These are phyloP conservation scores for Larimichthys polyactis DNA, from an alignment of 2,113 vertebrate species.

Conservation along the genomic window DNA sequence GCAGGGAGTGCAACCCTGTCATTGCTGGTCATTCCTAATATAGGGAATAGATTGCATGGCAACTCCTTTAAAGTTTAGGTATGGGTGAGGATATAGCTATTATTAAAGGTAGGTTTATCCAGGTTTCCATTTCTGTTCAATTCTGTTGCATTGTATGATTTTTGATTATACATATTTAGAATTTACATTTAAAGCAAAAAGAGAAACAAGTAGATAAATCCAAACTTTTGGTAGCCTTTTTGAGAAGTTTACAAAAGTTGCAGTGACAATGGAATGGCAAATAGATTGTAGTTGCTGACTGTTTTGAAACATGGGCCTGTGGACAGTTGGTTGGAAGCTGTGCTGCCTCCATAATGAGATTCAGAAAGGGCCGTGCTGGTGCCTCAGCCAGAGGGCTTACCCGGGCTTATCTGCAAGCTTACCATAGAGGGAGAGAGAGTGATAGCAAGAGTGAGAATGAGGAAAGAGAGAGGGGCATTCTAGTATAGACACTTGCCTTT, in stretches of 20 bases:
- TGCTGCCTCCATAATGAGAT: slow-evolving; percentile 70
- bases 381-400: slow-evolving; percentile 74
- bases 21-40: not conserved
- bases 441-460: not conserved
- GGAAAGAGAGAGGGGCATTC: slow-evolving; percentile 2
- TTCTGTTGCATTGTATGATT: not conserved
- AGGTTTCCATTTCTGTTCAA: not conserved
- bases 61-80: not conserved
- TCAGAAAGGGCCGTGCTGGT: slow-evolving; percentile 59
- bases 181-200: not conserved
- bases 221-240: not conserved
- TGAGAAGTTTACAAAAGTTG: slow-evolving; percentile 1
- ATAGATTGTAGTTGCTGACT: slow-evolving; percentile 9
- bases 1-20: not conserved
- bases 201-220: not conserved
- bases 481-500: slow-evolving; percentile 27
- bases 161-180: not conserved
- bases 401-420: slow-evolving; percentile 75
- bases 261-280: slow-evolving; percentile 1
- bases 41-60: not conserved
- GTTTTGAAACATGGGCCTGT: slow-evolving; percentile 37
- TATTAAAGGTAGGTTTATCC: not conserved
- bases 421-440: slow-evolving; percentile 35
- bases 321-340: slow-evolving; percentile 67
- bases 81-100: not conserved